Evolutionary conservation across 2,113 vertebrate genomes (phyloP).

Genomic region (Calonectris borealis): DNA sequence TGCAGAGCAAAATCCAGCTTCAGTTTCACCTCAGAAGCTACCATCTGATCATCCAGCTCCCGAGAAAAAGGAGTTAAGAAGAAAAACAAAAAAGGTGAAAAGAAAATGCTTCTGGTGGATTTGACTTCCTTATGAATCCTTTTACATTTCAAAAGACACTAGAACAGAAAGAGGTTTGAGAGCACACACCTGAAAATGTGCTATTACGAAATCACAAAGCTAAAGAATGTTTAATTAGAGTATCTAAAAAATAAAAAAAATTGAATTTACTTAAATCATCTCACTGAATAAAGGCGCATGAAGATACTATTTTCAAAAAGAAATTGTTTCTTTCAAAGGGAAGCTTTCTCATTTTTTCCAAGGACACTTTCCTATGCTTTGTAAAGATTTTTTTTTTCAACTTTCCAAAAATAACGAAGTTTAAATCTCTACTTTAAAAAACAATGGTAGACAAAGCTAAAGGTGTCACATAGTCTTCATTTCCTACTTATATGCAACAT

Average conservation of each 20-base stretch:
- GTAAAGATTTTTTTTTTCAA: neutral
- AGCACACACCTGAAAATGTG: neutral
- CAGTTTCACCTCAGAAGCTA: constrained; percentile 68
- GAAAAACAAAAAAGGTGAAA: constrained; percentile 89
- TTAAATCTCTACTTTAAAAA: neutral
- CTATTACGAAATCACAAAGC: neutral
- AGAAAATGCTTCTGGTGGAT: constrained; percentile 99
- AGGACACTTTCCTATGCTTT: constrained; percentile 37
- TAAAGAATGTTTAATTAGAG: neutral
- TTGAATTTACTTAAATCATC: neutral
- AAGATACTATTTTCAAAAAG: neutral
- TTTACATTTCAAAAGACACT: neutral
- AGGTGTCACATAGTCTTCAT: neutral
- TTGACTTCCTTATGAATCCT: constrained; percentile 51
- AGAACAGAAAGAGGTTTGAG: neutral
- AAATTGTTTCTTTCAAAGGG: neutral
- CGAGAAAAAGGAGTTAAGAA: constrained; percentile 75
- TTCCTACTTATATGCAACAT: neutral
- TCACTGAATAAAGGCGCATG: neutral
- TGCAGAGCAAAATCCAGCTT: constrained; percentile 68
- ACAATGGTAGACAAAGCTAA: neutral
- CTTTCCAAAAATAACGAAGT: neutral
- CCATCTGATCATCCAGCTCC: constrained; percentile 54
- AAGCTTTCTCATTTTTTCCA: neutral
- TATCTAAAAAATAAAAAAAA: neutral